phyloP scores from a whole-genome alignment of 2,888 invertebrate genomes.

The Ecdyonurus torrentis region DNA sequence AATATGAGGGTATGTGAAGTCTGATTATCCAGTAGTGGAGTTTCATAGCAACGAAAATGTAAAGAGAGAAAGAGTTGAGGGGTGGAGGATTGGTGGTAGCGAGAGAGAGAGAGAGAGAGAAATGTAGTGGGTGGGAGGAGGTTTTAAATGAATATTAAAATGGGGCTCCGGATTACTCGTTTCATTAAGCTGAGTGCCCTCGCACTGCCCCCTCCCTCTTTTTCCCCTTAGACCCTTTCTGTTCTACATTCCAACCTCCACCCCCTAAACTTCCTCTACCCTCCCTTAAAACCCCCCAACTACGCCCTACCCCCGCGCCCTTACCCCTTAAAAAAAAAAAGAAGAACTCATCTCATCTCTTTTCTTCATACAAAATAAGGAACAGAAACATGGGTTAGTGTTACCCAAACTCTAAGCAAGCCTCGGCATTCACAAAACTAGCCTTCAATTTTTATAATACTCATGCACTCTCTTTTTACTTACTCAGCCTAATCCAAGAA shows the following conservation, averaged over 20 bases:
- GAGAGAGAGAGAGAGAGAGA: constrained; percentile 1
- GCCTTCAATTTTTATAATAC: background rate
- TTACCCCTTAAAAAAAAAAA: background rate
- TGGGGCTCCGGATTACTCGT: constrained; percentile 32
- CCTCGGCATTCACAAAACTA: background rate
- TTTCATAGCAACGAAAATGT: background rate
- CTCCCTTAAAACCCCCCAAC: background rate
- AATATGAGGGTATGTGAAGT: background rate
- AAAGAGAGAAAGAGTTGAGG: background rate
- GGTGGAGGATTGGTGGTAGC: background rate
- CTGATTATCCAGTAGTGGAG: background rate
- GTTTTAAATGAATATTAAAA: constrained; percentile 13
- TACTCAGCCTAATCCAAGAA: background rate
- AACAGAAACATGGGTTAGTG: background rate
- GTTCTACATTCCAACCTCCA: background rate
- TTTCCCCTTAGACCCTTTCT: background rate
- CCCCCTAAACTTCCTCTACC: background rate
- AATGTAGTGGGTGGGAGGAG: constrained; percentile 7
- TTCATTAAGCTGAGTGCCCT: constrained; percentile 38
- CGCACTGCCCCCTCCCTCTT: background rate
- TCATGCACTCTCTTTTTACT: background rate
- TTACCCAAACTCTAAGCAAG: background rate
- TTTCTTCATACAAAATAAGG: background rate
- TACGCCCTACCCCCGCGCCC: constrained; percentile 1
- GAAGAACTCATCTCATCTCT: background rate